Percentiles rank a stretch among this genome's conserved stretches.
Conservation (phyloP, 2,888 invertebrate genomes). For the Emesis castigata region DNA sequence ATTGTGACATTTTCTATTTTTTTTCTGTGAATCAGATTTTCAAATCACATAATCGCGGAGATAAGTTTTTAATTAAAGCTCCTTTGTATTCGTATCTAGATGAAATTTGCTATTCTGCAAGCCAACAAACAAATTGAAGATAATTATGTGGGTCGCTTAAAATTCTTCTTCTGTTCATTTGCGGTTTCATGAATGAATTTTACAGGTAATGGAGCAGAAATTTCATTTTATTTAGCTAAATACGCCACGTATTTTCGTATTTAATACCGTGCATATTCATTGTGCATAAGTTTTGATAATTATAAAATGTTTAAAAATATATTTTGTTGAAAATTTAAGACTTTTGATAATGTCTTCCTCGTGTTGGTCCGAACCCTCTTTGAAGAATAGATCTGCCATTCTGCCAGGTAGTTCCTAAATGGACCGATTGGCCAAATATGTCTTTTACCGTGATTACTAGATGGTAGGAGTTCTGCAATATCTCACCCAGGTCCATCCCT, state of each 20-base stretch:
- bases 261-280: not conserved
- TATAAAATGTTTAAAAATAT: too few species aligned
- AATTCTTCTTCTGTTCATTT: not conserved
- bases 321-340: too few species aligned
- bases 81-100: not conserved
- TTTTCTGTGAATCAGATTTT: not conserved
- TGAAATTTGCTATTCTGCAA: not conserved
- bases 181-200: not conserved
- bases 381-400: too few species aligned
- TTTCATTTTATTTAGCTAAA: not conserved
- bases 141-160: constrained; percentile 3
- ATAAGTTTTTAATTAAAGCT: constrained; percentile 7
- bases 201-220: not conserved
- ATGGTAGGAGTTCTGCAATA: too few species aligned
- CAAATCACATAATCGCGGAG: not conserved
- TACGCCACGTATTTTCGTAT: not conserved
- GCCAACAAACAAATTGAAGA: constrained; percentile 16
- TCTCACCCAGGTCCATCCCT: too few species aligned
- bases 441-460: too few species aligned
- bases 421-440: too few species aligned
- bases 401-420: too few species aligned
- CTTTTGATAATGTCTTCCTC: too few species aligned
- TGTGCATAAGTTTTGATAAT: not conserved
- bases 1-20: too few species aligned
- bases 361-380: too few species aligned